Evolutionary conservation across 2,888 invertebrate species (phyloP).

Genomic region (Margaritifera margaritifera): DNA sequence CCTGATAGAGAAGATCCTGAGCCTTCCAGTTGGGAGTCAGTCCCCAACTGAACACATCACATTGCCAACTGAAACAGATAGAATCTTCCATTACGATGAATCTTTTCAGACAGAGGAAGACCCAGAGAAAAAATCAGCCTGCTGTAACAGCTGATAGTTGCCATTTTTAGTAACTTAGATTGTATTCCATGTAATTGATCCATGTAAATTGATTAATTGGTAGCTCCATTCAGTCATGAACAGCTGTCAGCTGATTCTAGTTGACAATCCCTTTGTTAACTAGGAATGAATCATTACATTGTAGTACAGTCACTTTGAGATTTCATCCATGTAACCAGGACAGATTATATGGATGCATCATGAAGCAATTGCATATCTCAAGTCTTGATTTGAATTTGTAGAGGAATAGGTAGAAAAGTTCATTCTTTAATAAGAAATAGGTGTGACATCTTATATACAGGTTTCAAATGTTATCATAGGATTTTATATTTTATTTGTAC

Average conservation of each 20-base stretch:
- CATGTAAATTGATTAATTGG: neutral
- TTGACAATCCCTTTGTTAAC: no score
- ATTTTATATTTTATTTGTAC: no score
- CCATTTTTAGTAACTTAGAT: neutral
- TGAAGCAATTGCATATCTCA: no score
- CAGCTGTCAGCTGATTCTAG: neutral
- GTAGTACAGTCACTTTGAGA: no score
- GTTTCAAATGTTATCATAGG: no score
- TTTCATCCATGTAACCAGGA: no score
- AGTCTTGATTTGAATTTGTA: no score
- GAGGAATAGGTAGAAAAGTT: no score
- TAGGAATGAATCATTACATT: no score
- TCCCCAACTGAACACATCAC: conserved; percentile 44
- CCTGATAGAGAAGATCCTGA: conserved; percentile 52
- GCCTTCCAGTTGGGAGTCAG: conserved; percentile 53
- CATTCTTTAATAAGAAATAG: no score
- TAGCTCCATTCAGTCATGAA: conserved; percentile 1
- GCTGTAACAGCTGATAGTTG: conserved; percentile 7
- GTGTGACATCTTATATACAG: no score
- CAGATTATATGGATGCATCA: no score
- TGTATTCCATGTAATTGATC: conserved; percentile 1
- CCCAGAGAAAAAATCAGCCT: conserved; percentile 15
- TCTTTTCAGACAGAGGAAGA: conserved; percentile 36
- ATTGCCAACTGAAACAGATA: conserved; percentile 16
- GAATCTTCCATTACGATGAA: conserved; percentile 26